Evolutionary conservation across 2,797 vertebrate genomes (phyloP).

Genomic region (Melanotaenia trifasciata): DNA sequence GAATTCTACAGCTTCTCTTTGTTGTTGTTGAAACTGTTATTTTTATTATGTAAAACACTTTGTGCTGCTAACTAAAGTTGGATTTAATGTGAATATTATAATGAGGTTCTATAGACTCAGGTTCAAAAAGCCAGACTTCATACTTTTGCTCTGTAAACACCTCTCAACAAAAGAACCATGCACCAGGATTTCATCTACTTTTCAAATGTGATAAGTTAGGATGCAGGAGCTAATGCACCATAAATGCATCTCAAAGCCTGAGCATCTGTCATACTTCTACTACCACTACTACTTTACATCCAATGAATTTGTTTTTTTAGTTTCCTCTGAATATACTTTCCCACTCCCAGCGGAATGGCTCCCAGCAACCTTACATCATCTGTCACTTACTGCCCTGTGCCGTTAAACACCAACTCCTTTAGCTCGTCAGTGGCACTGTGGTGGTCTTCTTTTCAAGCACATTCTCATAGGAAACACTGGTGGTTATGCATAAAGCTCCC

Average conservation of each 20-base stretch:
- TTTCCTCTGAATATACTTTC: slow-evolving; percentile 14
- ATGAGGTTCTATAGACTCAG: not conserved
- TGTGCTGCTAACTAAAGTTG: not conserved
- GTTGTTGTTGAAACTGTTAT: slow-evolving; percentile 1
- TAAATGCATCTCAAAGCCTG: too few relatives aligned
- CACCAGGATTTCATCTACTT: slow-evolving; percentile 4
- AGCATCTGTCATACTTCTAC: not conserved
- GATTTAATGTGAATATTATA: not conserved
- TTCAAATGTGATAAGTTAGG: not conserved
- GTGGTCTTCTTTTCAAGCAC: slow-evolving; percentile 59
- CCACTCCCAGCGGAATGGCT: too few relatives aligned
- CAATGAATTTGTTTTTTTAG: not conserved
- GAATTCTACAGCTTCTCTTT: slow-evolving; percentile 7
- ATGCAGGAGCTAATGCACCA: not conserved
- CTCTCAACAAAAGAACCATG: not conserved
- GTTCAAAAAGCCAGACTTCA: slow-evolving; percentile 19
- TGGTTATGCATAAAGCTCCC: slow-evolving; percentile 47
- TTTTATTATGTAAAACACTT: too few relatives aligned
- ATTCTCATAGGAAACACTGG: slow-evolving; percentile 39
- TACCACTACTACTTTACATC: slow-evolving; percentile 4
- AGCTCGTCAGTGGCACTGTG: slow-evolving; percentile 45
- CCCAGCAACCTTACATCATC: slow-evolving; percentile 31
- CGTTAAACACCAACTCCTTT: slow-evolving; percentile 48
- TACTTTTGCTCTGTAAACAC: slow-evolving; percentile 13
- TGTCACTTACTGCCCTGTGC: slow-evolving; percentile 40